These are phyloP conservation scores for Porites divaricata DNA, from an alignment of 92 coral and sea anemone genomes.

Conservation along the genomic window DNA sequence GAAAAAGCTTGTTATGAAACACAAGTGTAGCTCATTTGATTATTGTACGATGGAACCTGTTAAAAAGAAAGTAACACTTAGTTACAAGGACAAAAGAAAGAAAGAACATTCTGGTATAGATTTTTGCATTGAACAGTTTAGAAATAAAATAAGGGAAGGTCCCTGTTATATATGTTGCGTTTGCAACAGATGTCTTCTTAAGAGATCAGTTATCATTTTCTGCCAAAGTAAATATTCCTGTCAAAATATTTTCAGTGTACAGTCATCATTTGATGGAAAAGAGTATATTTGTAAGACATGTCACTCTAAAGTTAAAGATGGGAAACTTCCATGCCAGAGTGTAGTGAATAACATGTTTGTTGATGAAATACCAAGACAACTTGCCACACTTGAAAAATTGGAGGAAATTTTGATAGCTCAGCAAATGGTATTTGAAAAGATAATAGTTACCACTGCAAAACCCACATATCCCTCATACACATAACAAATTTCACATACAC, in stretches of 20 bases:
- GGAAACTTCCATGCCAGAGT: slow-evolving; percentile 54
- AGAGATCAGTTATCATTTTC: slow-evolving; percentile 37
- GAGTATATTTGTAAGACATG: slow-evolving; percentile 59
- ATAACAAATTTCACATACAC: no score
- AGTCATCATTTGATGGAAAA: slow-evolving; percentile 52
- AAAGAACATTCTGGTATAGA: no score
- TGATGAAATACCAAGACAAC: slow-evolving; percentile 58
- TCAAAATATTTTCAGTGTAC: slow-evolving; percentile 18
- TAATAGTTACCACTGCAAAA: no score
- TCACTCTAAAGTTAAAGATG: slow-evolving; percentile 49
- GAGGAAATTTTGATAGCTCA: slow-evolving; percentile 33
- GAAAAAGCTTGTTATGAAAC: no score
- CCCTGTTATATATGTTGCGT: slow-evolving; percentile 41
- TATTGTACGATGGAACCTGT: no score
- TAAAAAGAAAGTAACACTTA: no score
- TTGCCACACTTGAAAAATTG: slow-evolving; percentile 55
- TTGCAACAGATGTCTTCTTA: slow-evolving; percentile 41
- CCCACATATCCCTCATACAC: no score
- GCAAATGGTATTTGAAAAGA: no score
- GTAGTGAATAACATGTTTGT: slow-evolving; percentile 60
- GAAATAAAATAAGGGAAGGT: no score
- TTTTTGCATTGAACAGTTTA: no score
- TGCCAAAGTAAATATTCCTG: not conserved
- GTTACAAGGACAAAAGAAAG: no score
- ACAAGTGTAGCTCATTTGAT: no score